These are phyloP conservation scores for Mungos mungo DNA, from an alignment of 2,113 vertebrate genomes.

Conservation along the genomic window DNA sequence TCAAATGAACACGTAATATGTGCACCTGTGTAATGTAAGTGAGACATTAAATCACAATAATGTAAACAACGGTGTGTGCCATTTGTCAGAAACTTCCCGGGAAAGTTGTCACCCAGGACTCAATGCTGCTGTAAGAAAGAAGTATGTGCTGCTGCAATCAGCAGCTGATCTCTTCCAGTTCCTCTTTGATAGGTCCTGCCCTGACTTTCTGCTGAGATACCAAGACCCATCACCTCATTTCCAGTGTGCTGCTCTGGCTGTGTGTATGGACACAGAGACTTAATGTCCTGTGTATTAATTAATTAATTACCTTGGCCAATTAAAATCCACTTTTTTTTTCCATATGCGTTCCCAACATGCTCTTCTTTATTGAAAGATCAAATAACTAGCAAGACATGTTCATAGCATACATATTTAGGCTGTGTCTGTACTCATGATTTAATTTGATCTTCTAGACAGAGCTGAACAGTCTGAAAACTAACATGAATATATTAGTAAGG, in stretches of 20 bases:
- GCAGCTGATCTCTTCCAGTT: neutral
- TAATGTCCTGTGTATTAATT: neutral
- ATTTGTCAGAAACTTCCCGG: constrained; percentile 57
- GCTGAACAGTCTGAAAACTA: neutral
- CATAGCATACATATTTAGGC: neutral
- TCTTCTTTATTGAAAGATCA: constrained; percentile 1
- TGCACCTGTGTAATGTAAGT: constrained; percentile 59
- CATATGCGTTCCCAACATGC: neutral
- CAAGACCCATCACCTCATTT: neutral
- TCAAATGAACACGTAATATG: constrained; percentile 69
- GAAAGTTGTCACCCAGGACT: constrained; percentile 22
- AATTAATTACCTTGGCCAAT: neutral
- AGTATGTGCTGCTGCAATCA: neutral
- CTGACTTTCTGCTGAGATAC: neutral
- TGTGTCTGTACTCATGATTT: neutral
- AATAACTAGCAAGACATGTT: neutral
- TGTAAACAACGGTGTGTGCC: neutral
- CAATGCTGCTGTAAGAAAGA: constrained; percentile 41
- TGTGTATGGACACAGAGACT: neutral
- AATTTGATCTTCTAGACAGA: neutral
- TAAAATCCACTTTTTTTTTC: neutral
- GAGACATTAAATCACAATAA: constrained; percentile 53
- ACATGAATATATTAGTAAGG: neutral
- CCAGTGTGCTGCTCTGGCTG: neutral
- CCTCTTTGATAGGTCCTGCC: accelerated